Conservation (phyloP, 2,113 vertebrate genomes). For the mouse (Mus musculus) region GRCm39 chrX:59415001-59415500, state of each 20-base stretch:
- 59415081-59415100: slow-evolving; percentile 24
- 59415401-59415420: neutral
- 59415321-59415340: neutral
- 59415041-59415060: slow-evolving; percentile 35
- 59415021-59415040: slow-evolving; percentile 2
- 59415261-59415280: neutral
- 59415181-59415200: neutral
- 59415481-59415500: slow-evolving; percentile 56
- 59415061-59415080: slow-evolving; percentile 43
- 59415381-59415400: slow-evolving; percentile 14
- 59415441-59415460: slow-evolving; percentile 35
- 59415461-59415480: slow-evolving; percentile 40
- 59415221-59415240: neutral
- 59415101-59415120: neutral
- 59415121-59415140: slow-evolving; percentile 38
- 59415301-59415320: neutral
- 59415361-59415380: neutral
- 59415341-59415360: neutral
- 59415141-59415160: slow-evolving; percentile 37
- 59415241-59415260: too few relatives aligned
- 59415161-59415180: slow-evolving; percentile 21
- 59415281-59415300: neutral
- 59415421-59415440: slow-evolving; percentile 39
- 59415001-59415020: slow-evolving; percentile 44
- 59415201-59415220: neutral